These are phyloP conservation scores for Entomobrya multifasciata DNA, from an alignment of 2,888 invertebrate species.

Conservation along the genomic window DNA sequence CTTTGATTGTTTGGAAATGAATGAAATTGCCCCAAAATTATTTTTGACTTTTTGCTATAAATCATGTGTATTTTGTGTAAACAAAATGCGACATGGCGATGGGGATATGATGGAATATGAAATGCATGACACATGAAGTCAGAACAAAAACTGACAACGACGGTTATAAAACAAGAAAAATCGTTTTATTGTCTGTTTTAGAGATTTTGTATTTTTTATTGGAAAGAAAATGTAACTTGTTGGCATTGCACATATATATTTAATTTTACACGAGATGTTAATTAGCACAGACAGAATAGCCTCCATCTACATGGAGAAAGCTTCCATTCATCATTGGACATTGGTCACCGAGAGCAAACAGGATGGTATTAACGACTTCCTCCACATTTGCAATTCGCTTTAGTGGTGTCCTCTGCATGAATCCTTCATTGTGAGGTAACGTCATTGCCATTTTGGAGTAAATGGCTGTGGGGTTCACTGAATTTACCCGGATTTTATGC, in stretches of 20 bases:
- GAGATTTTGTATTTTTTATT: no score
- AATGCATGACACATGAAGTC: no score
- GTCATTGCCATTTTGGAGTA: constrained; percentile 62
- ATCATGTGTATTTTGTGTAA: no score
- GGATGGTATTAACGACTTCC: constrained; percentile 62
- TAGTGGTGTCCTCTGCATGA: constrained; percentile 66
- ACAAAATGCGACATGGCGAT: no score
- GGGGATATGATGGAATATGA: no score
- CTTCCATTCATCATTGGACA: constrained; percentile 70
- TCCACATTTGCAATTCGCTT: constrained; percentile 59
- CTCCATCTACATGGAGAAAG: constrained; percentile 60
- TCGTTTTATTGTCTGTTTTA: no score
- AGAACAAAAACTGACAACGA: no score
- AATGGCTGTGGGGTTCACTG: constrained; percentile 68
- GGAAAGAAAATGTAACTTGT: no score
- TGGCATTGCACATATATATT: not conserved
- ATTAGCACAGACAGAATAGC: constrained; percentile 66
- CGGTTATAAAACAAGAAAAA: no score
- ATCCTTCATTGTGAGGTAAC: constrained; percentile 67
- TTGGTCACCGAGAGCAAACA: constrained; percentile 61
- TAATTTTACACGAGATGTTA: constrained; percentile 22
- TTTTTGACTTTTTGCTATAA: no score
- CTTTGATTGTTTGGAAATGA: no score
- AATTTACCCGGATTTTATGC: constrained; percentile 67
- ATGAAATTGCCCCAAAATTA: no score